Conservation (phyloP, 2,113 vertebrate species). For the Pelvicachromis taeniatus region DNA sequence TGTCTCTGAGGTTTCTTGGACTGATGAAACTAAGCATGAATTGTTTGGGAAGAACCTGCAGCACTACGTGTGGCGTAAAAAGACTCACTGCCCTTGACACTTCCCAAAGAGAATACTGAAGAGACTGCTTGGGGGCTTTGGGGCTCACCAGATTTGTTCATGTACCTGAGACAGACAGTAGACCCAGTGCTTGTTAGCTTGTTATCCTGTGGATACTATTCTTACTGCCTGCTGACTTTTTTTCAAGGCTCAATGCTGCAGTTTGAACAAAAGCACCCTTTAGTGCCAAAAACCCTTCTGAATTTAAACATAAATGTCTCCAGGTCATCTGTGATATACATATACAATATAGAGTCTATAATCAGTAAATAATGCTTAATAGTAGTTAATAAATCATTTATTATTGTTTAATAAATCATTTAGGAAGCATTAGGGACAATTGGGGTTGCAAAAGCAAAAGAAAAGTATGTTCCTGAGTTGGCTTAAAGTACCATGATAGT, state of each 20-base stretch:
- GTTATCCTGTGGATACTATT: background rate
- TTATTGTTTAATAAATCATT: background rate
- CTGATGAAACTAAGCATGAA: background rate
- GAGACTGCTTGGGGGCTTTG: background rate
- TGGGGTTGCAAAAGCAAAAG: background rate
- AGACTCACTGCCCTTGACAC: background rate
- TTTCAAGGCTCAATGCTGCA: background rate
- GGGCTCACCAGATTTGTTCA: background rate
- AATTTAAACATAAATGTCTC: background rate
- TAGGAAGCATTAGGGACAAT: background rate
- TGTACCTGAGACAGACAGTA: background rate
- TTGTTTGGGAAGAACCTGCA: background rate
- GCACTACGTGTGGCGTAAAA: background rate
- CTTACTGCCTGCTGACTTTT: background rate
- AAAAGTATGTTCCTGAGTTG: background rate
- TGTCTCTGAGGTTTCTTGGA: background rate
- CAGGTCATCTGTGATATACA: background rate
- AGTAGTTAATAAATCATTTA: background rate
- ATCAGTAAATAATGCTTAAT: background rate
- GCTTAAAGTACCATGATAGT: background rate
- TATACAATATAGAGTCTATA: background rate
- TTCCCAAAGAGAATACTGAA: background rate
- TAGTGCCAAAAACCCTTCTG: background rate
- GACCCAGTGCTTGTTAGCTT: background rate
- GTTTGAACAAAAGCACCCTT: background rate